Evolutionary conservation across 1,140 invertebrate genomes (phyloP), one percentile per base, ranked within the genome.

Genomic region (Lasaia peninsularis): DNA sequence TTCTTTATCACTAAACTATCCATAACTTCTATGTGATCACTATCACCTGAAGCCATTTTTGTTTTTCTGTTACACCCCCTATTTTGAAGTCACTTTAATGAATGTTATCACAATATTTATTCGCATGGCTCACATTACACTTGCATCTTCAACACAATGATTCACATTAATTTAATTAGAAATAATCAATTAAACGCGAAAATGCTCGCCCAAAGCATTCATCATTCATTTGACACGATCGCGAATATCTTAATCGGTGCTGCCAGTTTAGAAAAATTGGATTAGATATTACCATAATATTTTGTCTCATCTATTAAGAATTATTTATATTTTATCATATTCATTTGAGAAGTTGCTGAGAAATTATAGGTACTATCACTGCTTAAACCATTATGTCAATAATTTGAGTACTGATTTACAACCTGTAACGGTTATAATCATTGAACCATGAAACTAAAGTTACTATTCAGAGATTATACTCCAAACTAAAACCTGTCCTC

Each of bases 41-140:
- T 91, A 81, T 92, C 91, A 72, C 91, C 91, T 79, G 92, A 92
- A 91, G 92, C 92, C 92, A 93, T 93, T 91, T 92, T 92, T 91
- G 72, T 78, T 86, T 80, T 71, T 65, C 64, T 76, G 67, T 75
- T 77, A 85, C 82, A 86, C 80, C 82, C 77, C 78, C 76, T 84
- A 83, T 83, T 81, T 82, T 78, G 66, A 72, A 78, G 78, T 85
- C 75, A 78, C 70, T 75, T 40, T 62, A 58, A 62, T 69, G 7
- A 78, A 76, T 77, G 28, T 72, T 66, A 68, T 65, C 74, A 80
- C 78, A 82, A 78, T 76, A 78, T 71, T 73, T 73, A 75, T 76
- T 79, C 59, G 71, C 82, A 88, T 88, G 82, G 82, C 78, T 83
- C 77, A 83, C 81, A 79, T 82, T 67, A 82, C 80, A 80, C 67